Conservation (phyloP, 2,797 vertebrate species). For the Poecile montanus region DNA sequence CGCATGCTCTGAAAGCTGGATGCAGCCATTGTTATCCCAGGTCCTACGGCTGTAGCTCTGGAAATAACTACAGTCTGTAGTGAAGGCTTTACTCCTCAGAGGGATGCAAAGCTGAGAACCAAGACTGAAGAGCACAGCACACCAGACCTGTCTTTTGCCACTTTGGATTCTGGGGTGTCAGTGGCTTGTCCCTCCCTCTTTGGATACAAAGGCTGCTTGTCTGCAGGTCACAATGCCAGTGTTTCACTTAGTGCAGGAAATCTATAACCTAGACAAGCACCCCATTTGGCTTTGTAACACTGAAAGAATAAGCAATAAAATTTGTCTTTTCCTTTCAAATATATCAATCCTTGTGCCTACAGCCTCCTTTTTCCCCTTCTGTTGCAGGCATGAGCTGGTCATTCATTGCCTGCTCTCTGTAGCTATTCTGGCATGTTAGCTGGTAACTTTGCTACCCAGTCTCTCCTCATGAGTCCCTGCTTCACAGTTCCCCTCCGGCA, state of each 20-base stretch:
- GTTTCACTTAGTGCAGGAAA: neutral
- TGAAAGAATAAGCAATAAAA: neutral
- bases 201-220: neutral
- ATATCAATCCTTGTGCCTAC: neutral
- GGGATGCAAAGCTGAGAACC: neutral
- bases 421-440: neutral
- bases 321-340: neutral
- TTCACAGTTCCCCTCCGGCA: neutral
- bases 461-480: neutral
- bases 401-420: neutral
- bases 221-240: neutral
- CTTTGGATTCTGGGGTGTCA: neutral
- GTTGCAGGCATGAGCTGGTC: neutral
- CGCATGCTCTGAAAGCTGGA: neutral
- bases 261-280: neutral
- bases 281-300: neutral
- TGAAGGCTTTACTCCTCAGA: neutral
- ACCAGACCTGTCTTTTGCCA: accelerated
- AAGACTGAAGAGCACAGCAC: neutral
- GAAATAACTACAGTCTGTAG: neutral
- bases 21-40: neutral
- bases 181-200: neutral
- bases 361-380: neutral
- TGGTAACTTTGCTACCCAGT: neutral
- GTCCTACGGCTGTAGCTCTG: neutral